A percentile compares a stretch with the other conserved stretches of the same genome.
Conservation (phyloP, 2,797 vertebrate species). For the Sciurus carolinensis region DNA sequence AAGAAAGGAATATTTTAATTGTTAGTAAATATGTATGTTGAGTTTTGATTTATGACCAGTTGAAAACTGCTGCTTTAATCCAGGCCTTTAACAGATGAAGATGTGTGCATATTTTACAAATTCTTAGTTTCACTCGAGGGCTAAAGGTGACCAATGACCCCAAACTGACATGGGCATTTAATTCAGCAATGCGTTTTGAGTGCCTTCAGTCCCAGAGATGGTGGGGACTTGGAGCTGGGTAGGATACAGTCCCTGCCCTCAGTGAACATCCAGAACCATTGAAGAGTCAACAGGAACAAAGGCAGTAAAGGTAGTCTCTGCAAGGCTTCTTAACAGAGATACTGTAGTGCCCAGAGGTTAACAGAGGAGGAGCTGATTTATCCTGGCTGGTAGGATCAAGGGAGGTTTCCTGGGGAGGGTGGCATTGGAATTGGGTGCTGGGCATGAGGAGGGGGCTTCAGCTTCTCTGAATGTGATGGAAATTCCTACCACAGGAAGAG, state of each 20-base stretch:
- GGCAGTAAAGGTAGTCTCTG: background rate
- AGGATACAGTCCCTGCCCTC: background rate
- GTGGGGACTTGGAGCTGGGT: background rate
- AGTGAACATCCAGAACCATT: background rate
- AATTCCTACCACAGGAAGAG: background rate
- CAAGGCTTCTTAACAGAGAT: background rate
- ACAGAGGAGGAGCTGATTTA: no score
- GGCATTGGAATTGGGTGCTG: background rate
- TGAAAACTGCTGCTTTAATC: slow-evolving; percentile 45
- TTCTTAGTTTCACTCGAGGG: background rate
- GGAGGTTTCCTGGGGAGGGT: background rate
- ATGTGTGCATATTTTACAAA: slow-evolving; percentile 44
- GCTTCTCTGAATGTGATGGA: background rate
- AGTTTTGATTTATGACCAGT: slow-evolving; percentile 22
- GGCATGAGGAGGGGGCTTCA: background rate
- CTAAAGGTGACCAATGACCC: background rate
- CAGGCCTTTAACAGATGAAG: slow-evolving; percentile 48
- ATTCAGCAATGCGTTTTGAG: background rate
- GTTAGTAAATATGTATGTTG: background rate
- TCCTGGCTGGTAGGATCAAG: background rate
- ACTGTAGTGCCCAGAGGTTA: background rate
- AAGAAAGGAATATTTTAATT: slow-evolving; percentile 48
- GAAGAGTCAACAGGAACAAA: background rate
- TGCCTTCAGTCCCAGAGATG: background rate
- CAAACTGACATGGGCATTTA: background rate